Evolutionary conservation across 1,140 invertebrate species (phyloP).

Genomic region (Steinernema khuongi): DNA sequence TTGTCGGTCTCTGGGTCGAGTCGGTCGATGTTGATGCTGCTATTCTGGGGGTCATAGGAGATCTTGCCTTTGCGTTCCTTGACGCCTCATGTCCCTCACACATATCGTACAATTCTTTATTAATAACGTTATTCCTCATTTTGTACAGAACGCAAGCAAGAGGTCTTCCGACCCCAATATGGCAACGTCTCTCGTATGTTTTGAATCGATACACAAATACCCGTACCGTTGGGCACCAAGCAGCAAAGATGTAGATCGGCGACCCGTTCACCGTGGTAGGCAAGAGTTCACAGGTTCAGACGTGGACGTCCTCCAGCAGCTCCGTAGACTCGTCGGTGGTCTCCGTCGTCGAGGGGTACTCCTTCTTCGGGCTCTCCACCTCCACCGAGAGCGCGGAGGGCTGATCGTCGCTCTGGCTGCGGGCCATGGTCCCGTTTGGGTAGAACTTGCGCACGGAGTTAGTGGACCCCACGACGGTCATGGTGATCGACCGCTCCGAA

Average conservation of each 20-base stretch:
- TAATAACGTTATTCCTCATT: no score
- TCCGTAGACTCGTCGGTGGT: background rate
- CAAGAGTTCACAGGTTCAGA: background rate
- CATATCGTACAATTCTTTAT: no score
- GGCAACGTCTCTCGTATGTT: background rate
- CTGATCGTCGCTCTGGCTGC: background rate
- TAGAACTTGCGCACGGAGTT: conserved; percentile 25
- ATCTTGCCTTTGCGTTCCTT: no score
- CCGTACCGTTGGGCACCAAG: background rate
- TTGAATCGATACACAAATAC: background rate
- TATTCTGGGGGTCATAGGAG: no score
- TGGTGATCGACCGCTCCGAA: conserved; percentile 34
- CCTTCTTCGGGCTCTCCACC: background rate
- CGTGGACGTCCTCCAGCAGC: background rate
- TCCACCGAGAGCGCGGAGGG: background rate
- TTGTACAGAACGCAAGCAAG: background rate
- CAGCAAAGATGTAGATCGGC: background rate
- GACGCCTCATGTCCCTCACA: no score
- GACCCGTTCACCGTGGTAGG: background rate
- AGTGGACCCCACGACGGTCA: conserved; percentile 25
- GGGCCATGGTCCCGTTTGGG: background rate
- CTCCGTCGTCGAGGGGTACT: background rate
- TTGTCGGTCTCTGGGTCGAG: no score
- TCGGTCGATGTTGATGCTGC: no score
- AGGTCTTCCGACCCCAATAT: background rate